Percentiles rank a stretch among this genome's conserved stretches.
Evolutionary conservation across 2,888 invertebrate species (phyloP).

Genomic region (Callosobruchus maculatus): DNA sequence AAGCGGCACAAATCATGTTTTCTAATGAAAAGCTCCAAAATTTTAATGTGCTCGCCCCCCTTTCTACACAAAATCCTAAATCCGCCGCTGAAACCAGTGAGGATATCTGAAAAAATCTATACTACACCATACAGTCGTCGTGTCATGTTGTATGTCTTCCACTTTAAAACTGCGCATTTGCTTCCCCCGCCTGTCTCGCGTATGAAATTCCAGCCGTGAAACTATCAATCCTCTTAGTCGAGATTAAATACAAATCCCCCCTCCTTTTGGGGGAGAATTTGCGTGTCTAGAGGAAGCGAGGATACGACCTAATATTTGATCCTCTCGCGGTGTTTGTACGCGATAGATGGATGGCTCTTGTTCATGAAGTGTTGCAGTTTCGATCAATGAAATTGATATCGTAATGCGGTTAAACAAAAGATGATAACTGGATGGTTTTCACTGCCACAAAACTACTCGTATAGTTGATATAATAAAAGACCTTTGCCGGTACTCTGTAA

Average conservation of each 20-base stretch:
- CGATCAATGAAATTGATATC: background rate
- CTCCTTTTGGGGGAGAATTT: background rate
- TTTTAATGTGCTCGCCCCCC: too few relatives aligned
- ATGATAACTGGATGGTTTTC: too few relatives aligned
- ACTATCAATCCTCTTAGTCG: background rate
- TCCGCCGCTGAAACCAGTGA: too few relatives aligned
- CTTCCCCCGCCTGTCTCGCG: background rate
- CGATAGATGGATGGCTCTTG: background rate
- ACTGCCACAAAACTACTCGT: too few relatives aligned
- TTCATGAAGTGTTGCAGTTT: background rate
- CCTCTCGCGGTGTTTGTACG: background rate
- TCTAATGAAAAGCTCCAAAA: too few relatives aligned
- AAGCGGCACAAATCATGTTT: too few relatives aligned
- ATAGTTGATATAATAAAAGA: too few relatives aligned
- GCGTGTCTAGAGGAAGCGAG: background rate
- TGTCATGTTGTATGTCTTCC: background rate
- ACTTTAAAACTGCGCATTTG: background rate
- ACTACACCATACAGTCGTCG: too few relatives aligned
- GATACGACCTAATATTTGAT: background rate
- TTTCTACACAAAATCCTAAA: too few relatives aligned
- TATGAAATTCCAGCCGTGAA: background rate
- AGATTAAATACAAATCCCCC: background rate
- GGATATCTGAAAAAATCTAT: too few relatives aligned
- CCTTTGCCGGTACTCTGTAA: too few relatives aligned
- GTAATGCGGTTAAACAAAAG: too few relatives aligned